A percentile compares a stretch with the other conserved stretches of the same genome.
phyloP scores from a whole-genome alignment of 2,888 invertebrate species.

The Thysanoteuthis rhombus region DNA sequence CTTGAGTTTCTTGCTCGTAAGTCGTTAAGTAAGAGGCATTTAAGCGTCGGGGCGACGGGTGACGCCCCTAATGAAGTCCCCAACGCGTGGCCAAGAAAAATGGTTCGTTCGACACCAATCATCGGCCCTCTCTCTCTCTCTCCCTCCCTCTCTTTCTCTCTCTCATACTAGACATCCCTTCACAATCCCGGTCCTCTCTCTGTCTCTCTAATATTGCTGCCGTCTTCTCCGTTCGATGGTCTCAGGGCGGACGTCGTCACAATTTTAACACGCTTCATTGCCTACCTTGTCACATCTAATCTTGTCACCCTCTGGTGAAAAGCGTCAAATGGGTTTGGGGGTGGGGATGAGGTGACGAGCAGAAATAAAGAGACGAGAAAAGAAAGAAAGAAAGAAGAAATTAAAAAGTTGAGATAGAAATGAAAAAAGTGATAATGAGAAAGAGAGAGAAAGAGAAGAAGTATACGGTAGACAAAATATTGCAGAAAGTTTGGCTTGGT shows the following conservation, averaged over 20 bases:
- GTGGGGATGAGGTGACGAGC: not conserved
- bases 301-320: slow-evolving; percentile 12
- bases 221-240: too few relatives aligned
- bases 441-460: not conserved
- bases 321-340: not conserved
- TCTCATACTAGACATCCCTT: not conserved
- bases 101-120: not conserved
- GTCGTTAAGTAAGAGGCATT: not conserved
- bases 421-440: too few relatives aligned
- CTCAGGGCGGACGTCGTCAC: slow-evolving; percentile 12
- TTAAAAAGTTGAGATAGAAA: not conserved
- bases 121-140: not conserved
- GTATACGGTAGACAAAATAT: not conserved
- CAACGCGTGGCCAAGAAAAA: slow-evolving; percentile 12
- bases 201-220: not conserved
- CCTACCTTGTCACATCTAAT: not conserved
- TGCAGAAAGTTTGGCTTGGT: too few relatives aligned
- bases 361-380: too few relatives aligned
- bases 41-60: not conserved
- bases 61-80: not conserved
- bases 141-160: not conserved
- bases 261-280: not conserved
- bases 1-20: not conserved
- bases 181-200: not conserved
- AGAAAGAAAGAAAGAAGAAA: not conserved